Evolutionary conservation across 2,888 invertebrate species (phyloP), one percentile per base, ranked within the genome.

Genomic region (Pristionchus fissidentatus): DNA sequence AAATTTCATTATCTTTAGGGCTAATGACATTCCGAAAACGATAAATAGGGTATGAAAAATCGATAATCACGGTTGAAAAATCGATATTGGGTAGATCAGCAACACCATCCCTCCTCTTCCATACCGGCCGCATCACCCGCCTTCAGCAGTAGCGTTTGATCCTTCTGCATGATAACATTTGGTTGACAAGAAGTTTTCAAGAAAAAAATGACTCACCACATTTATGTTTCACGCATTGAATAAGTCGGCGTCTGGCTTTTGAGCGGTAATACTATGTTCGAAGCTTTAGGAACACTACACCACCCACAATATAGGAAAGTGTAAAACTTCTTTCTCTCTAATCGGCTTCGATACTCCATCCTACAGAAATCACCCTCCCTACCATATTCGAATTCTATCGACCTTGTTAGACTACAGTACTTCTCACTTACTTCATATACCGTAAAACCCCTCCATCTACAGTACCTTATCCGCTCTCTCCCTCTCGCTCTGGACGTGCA

Each of bases 401-500:
- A 60, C 8, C n/a, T 15, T 49, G 49, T 15, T 10, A n/a, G 26
- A 46, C 81, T 49, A 46, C 57, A 60, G 46, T 60, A 57, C 52
- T 26, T 55, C 7, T 62, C 41, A 70, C 41, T n/a, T 43, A 15
- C 55, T 22, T 55, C 38, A 15, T 35, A 4, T 43, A 73, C 73
- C 43, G 73, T 73, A 73, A n/a, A n/a, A 7, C 43, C 43, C 75
- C 75, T 7, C 4, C n/a, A 26, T 32, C 73, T 73, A 73, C 73
- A 29, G 73, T 43, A 88, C 88, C 80, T 87, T 88, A 49, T 89
- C 87, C 43, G 87, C 84, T 19, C 92, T 70, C 83, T 92, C 92
- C 82, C 88, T 87, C 46, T 87, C 88, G 29, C 88, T 87, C 84
- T 92, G 92, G 38, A 92, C 92, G 84, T 92, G 91, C 94, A 95